A percentile compares a stretch with the other conserved stretches of the same genome.
These are phyloP conservation scores for Paratilapia polleni DNA, from an alignment of 2,113 vertebrate species.

Conservation along the genomic window DNA sequence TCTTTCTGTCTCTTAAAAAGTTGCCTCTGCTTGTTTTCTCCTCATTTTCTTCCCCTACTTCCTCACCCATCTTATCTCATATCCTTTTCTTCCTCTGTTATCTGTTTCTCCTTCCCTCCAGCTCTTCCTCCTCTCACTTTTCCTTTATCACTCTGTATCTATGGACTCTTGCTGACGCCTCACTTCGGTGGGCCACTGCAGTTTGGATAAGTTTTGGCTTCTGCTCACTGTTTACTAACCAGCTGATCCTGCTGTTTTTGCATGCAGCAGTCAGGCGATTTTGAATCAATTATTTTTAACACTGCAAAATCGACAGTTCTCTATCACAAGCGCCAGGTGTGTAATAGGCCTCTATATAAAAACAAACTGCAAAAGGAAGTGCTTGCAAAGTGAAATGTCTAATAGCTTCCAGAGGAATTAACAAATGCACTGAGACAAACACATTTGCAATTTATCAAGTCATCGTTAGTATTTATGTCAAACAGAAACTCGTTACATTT, in stretches of 20 bases:
- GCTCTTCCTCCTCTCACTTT: not conserved
- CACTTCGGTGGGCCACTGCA: conserved; percentile 33
- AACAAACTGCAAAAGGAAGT: conserved; percentile 25
- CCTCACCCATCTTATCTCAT: not conserved
- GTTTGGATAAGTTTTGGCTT: conserved; percentile 45
- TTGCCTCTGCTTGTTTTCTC: not conserved
- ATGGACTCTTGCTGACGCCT: conserved; percentile 53
- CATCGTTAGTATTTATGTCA: conserved; percentile 1
- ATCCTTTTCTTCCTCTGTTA: not conserved
- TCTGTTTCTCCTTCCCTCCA: not conserved
- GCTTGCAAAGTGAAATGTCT: conserved; percentile 4
- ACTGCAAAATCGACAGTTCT: conserved; percentile 42
- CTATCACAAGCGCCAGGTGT: conserved; percentile 3
- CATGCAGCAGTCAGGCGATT: conserved; percentile 26
- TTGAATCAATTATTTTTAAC: conserved; percentile 60
- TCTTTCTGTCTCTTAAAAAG: not conserved
- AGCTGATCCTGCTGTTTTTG: conserved; percentile 62
- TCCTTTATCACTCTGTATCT: conserved; percentile 24
- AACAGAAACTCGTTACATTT: not conserved
- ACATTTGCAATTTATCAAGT: not conserved
- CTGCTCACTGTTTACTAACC: conserved; percentile 32
- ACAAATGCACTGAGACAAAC: not conserved
- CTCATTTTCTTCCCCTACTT: not conserved
- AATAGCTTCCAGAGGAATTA: conserved; percentile 28
- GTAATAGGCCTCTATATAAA: not conserved